A percentile compares a stretch with the other conserved stretches of the same genome.
Evolutionary conservation across 2,113 vertebrate genomes (phyloP).

Genomic region (Nanger granti): DNA sequence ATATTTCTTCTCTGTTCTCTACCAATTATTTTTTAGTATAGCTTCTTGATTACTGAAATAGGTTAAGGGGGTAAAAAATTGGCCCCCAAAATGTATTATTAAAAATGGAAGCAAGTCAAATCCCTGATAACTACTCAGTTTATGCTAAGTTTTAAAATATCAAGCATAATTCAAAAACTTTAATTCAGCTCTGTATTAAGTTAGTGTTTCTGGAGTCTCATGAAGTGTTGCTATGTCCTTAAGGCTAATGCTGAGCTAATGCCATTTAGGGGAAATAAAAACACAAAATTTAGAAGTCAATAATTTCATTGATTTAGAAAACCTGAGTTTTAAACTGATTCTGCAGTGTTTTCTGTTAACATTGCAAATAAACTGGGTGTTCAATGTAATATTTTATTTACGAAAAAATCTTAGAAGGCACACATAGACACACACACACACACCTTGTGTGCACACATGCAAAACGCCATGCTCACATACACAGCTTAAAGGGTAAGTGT

Average conservation of each 20-base stretch:
- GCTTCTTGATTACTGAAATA: slow-evolving; percentile 76
- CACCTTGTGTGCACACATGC: slow-evolving; percentile 17
- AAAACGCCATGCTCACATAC: slow-evolving; percentile 26
- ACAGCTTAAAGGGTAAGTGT: slow-evolving; percentile 65
- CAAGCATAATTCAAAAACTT: slow-evolving; percentile 36
- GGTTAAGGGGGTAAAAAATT: slow-evolving; percentile 59
- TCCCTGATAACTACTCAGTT: slow-evolving; percentile 45
- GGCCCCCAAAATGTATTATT: slow-evolving; percentile 56
- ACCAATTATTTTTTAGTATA: slow-evolving; percentile 77
- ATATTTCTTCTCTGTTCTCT: slow-evolving; percentile 77
- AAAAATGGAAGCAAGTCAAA: slow-evolving; percentile 46
- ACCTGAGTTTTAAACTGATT: slow-evolving; percentile 42
- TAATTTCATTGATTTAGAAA: slow-evolving; percentile 42
- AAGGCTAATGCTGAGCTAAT: slow-evolving; percentile 23
- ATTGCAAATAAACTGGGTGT: neutral
- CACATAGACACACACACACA: neutral
- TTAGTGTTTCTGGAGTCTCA: slow-evolving; percentile 24
- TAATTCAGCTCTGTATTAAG: slow-evolving; percentile 36
- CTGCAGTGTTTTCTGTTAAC: slow-evolving; percentile 23
- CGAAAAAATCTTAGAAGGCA: neutral
- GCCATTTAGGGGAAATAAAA: slow-evolving; percentile 47
- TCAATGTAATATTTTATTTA: neutral
- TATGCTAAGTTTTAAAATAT: slow-evolving; percentile 49
- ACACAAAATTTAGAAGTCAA: slow-evolving; percentile 55
- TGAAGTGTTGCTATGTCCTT: slow-evolving; percentile 19